Conservation (phyloP, 2,888 invertebrate species). For the Morinoia aosen region DNA sequence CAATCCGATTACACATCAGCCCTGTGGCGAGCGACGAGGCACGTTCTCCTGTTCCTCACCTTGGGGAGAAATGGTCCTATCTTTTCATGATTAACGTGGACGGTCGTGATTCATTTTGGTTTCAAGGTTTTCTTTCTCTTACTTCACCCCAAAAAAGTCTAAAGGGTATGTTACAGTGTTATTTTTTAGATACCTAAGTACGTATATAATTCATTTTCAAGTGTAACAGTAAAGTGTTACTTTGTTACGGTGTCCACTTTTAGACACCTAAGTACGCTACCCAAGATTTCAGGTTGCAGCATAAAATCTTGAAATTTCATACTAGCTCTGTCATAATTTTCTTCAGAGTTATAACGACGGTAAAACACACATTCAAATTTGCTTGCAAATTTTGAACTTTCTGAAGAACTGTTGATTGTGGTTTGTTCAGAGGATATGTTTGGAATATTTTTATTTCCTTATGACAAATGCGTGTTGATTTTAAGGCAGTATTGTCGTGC, state of each 20-base stretch:
- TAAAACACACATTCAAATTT: background rate
- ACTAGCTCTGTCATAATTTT: background rate
- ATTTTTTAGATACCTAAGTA: too few species aligned
- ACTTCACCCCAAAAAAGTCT: background rate
- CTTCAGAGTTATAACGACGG: background rate
- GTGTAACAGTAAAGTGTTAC: too few species aligned
- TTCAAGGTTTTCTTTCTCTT: background rate
- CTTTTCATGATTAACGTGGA: background rate
- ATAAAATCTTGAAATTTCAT: background rate
- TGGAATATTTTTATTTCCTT: background rate
- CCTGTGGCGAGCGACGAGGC: background rate
- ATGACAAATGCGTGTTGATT: background rate
- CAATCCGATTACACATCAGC: conserved; percentile 5
- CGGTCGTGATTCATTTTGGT: background rate
- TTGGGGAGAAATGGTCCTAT: background rate
- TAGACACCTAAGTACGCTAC: too few species aligned
- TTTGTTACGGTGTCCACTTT: too few species aligned
- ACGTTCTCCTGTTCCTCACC: background rate
- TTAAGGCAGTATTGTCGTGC: background rate
- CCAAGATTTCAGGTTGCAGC: background rate
- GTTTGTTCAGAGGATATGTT: background rate
- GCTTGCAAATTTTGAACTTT: background rate
- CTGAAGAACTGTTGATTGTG: background rate
- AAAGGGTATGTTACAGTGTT: too few species aligned
- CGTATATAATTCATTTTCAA: too few species aligned